These are phyloP conservation scores for Leistus spinibarbis DNA, from an alignment of 2,888 invertebrate species.

Conservation along the genomic window DNA sequence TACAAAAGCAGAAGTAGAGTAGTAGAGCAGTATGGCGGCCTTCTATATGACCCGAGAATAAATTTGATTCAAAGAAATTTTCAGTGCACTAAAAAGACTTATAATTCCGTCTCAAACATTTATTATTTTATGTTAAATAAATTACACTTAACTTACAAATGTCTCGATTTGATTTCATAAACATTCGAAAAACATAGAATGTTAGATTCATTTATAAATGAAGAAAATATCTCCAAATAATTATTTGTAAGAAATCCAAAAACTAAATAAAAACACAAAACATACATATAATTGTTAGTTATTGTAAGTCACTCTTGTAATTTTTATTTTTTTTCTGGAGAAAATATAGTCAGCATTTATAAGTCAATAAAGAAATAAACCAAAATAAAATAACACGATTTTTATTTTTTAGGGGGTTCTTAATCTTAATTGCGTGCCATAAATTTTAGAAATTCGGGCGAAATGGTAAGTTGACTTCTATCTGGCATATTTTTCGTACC, in stretches of 20 bases:
- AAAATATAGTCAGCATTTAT: background rate
- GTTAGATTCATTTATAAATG: background rate
- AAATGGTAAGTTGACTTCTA: background rate
- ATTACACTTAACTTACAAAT: background rate
- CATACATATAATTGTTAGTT: background rate
- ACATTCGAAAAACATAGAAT: background rate
- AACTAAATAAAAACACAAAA: no score
- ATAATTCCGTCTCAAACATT: background rate
- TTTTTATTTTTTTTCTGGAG: background rate
- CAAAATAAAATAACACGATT: no score
- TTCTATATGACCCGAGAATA: no score
- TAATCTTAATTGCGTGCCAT: background rate
- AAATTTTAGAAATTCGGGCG: background rate
- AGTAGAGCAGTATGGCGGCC: no score
- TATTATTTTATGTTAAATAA: background rate
- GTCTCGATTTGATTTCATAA: background rate
- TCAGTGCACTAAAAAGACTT: no score
- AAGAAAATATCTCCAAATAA: background rate
- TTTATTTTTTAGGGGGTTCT: background rate
- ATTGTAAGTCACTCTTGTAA: background rate
- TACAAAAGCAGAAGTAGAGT: no score
- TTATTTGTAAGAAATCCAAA: background rate
- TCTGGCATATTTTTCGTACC: no score
- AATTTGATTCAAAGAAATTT: background rate
- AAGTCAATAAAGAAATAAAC: background rate